Conservation (phyloP, 2,113 vertebrate species). For the Sigmodon hispidus region DNA sequence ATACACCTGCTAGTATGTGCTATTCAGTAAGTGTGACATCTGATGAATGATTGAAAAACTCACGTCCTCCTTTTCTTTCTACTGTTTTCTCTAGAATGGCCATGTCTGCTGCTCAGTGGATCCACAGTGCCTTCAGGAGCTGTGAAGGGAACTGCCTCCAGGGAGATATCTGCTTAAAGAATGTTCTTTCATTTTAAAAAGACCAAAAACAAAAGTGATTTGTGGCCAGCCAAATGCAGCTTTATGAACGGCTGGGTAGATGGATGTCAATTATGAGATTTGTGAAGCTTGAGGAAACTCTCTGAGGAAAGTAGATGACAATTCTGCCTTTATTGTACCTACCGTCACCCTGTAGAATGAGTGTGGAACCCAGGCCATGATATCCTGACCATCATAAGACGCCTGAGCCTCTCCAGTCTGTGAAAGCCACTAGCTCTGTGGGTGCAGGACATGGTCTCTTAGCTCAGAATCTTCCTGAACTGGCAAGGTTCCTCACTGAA, state of each 20-base stretch:
- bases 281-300: conserved; percentile 70
- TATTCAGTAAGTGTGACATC: background rate
- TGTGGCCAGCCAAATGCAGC: conserved; percentile 79
- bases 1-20: background rate
- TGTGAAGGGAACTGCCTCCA: conserved; percentile 83
- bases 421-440: conserved; percentile 68
- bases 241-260: conserved; percentile 71
- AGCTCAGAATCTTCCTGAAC: conserved; percentile 77
- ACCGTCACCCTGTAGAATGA: conserved; percentile 72
- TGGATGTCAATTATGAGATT: conserved; percentile 77
- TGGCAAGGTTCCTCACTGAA: conserved; percentile 79
- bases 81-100: conserved; percentile 90
- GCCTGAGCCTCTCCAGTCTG: conserved; percentile 63
- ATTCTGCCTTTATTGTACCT: conserved; percentile 73
- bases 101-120: conserved; percentile 99
- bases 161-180: conserved; percentile 85
- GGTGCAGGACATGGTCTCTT: conserved; percentile 74
- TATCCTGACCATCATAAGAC: conserved; percentile 68
- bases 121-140: conserved; percentile 98
- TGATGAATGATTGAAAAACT: conserved; percentile 49
- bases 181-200: conserved; percentile 83
- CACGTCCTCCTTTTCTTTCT: conserved; percentile 40
- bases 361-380: conserved; percentile 58
- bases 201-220: conserved; percentile 83
- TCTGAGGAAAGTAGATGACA: conserved; percentile 67